Conservation (phyloP, 2,888 invertebrate genomes). For the Parnassius apollo region DNA sequence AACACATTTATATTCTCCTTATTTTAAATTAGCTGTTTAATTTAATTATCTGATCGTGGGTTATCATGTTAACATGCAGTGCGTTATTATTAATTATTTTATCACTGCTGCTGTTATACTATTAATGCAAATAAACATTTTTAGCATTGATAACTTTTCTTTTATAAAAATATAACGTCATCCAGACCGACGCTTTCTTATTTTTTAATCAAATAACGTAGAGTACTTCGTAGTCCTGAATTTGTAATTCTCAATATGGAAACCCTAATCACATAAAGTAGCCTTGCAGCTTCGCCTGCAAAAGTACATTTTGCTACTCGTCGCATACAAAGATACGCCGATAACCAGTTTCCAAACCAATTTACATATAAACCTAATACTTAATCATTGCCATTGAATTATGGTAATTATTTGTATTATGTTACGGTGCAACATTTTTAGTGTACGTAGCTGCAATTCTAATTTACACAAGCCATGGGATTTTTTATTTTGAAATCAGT, state of each 20-base stretch:
- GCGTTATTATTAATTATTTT: too few species aligned
- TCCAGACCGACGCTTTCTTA: too few species aligned
- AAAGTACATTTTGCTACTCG: slow-evolving; percentile 32
- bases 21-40: too few species aligned
- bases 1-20: too few species aligned
- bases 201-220: too few species aligned
- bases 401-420: slow-evolving; percentile 13
- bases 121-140: too few species aligned
- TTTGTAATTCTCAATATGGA: slow-evolving; percentile 3
- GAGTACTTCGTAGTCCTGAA: neutral
- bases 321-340: slow-evolving; percentile 36
- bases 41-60: too few species aligned
- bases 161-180: too few species aligned
- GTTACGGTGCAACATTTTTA: slow-evolving; percentile 18
- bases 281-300: slow-evolving; percentile 33
- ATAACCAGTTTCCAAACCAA: slow-evolving; percentile 30
- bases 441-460: neutral
- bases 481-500: slow-evolving; percentile 26
- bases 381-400: slow-evolving; percentile 15
- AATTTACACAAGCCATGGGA: slow-evolving; percentile 12
- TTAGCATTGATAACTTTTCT: too few species aligned
- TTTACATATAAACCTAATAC: slow-evolving; percentile 4
- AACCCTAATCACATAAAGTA: slow-evolving; percentile 32
- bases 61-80: too few species aligned
- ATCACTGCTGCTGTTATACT: too few species aligned